Conservation (phyloP, 2,888 invertebrate genomes). For the Drosophila recens region DNA sequence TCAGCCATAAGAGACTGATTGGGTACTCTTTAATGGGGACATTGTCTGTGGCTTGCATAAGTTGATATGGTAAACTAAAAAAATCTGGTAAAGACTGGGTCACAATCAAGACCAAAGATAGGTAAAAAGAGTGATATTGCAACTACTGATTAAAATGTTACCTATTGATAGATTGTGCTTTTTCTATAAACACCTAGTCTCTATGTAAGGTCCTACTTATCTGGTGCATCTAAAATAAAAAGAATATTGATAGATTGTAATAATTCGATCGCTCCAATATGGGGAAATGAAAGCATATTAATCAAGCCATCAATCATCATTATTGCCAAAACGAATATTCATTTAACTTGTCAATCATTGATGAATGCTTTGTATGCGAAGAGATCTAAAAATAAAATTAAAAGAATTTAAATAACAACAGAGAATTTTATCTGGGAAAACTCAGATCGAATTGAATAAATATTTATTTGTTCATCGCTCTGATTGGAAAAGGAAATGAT, state of each 20-base stretch:
- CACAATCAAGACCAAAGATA: too few species aligned
- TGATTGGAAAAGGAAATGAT: constrained; percentile 27
- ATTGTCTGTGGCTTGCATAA: constrained; percentile 13
- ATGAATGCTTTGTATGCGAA: constrained; percentile 21
- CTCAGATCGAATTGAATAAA: constrained; percentile 7
- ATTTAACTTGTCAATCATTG: constrained; percentile 61
- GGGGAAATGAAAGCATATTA: constrained; percentile 32
- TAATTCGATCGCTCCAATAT: constrained; percentile 11
- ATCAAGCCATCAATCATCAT: constrained; percentile 61
- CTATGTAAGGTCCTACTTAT: not conserved
- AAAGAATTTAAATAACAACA: constrained; percentile 23
- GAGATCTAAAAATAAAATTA: constrained; percentile 27
- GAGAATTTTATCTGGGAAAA: constrained; percentile 4
- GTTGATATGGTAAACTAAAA: constrained; percentile 34
- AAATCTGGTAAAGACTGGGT: constrained; percentile 39
- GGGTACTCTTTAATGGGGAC: constrained; percentile 10
- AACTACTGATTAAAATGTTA: too few species aligned
- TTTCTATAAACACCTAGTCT: not conserved
- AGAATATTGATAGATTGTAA: not conserved
- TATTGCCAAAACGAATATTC: constrained; percentile 39
- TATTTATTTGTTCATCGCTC: constrained; percentile 18
- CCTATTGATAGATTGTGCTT: too few species aligned
- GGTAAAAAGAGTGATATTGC: too few species aligned
- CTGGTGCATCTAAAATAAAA: not conserved
- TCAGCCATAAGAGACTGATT: not conserved